Evolutionary conservation across 2,113 vertebrate species (phyloP), one percentile per base, ranked within the genome.

Genomic region (Propithecus coquereli): DNA sequence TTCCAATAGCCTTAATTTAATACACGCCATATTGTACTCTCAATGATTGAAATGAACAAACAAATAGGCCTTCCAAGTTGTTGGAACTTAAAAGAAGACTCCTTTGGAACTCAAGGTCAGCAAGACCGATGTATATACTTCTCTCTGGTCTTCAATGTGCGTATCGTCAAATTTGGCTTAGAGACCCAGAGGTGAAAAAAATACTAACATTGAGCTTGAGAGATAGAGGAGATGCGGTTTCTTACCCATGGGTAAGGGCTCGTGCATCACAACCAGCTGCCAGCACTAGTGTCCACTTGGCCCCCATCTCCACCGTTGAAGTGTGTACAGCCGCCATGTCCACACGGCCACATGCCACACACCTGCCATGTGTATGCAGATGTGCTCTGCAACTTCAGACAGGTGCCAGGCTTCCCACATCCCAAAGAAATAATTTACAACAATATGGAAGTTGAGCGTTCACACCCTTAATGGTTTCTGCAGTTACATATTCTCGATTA

Each of bases 401-500:
- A 4, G 32, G 45, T 2, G 61, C 81, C 82, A 6, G 6, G 90
- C 66, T 84, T 80, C 73, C 97, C 90, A 90, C 59, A 65, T 95
- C 84, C 86, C 92, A 87, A 47, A 66, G 87, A 95, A 96, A 96
- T 27, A 83, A n/a, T 47, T 86, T 94, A 34, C 45, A 81, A 11
- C 61, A 70, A 71, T 37, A 88, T 0, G 79, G 95, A n/a, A 50
- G 92, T 32, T 94, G 87, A 94, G 37, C 77, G 52, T 68, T 88
- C 82, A 66, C 68, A 74, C 77, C 63, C 96, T 73, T 82, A 91
- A 85, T 81, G 94, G 97, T 96, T 97, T 98, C 97, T 97, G 77
- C 96, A 96, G 93, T 66, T 91, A 96, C 37, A 0, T 74, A 73
- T 87, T 54, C 94, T 91, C 23, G 82, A 88, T 95, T 93, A 96